Percentiles rank a stretch among this genome's conserved stretches.
Evolutionary conservation across 2,113 vertebrate genomes (phyloP).

Genomic region (Malurus cyaneus): DNA sequence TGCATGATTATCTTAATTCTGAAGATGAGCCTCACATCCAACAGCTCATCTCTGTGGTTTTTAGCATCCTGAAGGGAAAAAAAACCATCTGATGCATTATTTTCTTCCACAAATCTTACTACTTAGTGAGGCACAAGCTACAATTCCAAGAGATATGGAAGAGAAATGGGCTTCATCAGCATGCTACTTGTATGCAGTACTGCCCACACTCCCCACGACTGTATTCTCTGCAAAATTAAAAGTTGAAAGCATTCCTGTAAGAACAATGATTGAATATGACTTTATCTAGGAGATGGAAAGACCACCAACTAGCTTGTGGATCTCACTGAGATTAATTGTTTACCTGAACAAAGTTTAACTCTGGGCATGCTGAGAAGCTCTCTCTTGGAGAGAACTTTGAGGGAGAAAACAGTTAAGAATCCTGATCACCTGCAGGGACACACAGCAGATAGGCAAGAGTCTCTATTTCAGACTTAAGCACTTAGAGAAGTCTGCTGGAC

Average conservation of each 20-base stretch:
- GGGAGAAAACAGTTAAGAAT: neutral
- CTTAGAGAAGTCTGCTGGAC: neutral
- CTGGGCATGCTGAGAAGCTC: neutral
- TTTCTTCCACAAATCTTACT: neutral
- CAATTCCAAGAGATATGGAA: neutral
- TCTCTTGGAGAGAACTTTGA: neutral
- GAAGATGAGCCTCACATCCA: neutral
- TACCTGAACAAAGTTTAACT: neutral
- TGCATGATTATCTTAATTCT: neutral
- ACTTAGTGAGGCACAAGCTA: neutral
- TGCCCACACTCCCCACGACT: rapidly evolving
- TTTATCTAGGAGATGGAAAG: neutral
- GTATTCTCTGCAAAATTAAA: neutral
- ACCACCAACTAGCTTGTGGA: neutral
- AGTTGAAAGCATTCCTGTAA: neutral
- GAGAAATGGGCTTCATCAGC: neutral
- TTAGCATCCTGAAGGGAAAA: neutral
- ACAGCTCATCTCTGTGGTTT: neutral
- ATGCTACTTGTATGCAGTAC: neutral
- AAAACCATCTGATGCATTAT: neutral
- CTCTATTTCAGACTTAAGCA: neutral
- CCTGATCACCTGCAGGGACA: neutral
- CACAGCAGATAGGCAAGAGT: neutral
- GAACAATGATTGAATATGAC: neutral
- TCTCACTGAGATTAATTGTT: neutral